Conservation (phyloP, 2,888 invertebrate species). For the Ophion costatus region DNA sequence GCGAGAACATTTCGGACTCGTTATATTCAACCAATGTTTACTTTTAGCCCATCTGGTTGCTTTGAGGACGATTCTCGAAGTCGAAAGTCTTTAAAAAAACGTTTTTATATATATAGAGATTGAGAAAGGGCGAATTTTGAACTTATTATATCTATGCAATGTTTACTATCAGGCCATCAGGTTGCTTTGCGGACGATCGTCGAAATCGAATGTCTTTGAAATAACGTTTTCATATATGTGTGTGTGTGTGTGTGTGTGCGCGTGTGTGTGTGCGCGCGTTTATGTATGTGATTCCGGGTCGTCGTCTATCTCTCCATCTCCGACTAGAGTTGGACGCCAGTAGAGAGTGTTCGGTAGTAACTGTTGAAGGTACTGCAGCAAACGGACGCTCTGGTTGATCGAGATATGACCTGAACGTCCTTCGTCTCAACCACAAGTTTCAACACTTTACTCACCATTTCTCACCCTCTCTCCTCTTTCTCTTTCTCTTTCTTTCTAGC, state of each 20-base stretch:
- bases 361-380: conserved; percentile 39
- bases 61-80: too few relatives aligned
- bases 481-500: conserved; percentile 15
- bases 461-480: conserved; percentile 20
- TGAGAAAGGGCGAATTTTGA: too few relatives aligned
- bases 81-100: too few relatives aligned
- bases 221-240: background rate
- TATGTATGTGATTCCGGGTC: conserved; percentile 24
- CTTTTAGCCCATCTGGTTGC: too few relatives aligned
- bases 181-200: background rate
- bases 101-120: background rate
- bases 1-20: too few relatives aligned
- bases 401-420: conserved; percentile 55
- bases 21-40: too few relatives aligned
- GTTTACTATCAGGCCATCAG: too few relatives aligned
- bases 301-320: conserved; percentile 58
- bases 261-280: too few relatives aligned
- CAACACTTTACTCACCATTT: conserved; percentile 48
- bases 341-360: conserved; percentile 40
- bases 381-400: conserved; percentile 56
- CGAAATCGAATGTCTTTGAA: too few relatives aligned
- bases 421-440: conserved; percentile 50
- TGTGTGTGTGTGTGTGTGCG: too few relatives aligned
- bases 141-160: background rate
- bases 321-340: conserved; percentile 24